Percentiles rank a stretch among this genome's conserved stretches.
Conservation (phyloP, 2,797 vertebrate species). For the Tiaroga cobitis region DNA sequence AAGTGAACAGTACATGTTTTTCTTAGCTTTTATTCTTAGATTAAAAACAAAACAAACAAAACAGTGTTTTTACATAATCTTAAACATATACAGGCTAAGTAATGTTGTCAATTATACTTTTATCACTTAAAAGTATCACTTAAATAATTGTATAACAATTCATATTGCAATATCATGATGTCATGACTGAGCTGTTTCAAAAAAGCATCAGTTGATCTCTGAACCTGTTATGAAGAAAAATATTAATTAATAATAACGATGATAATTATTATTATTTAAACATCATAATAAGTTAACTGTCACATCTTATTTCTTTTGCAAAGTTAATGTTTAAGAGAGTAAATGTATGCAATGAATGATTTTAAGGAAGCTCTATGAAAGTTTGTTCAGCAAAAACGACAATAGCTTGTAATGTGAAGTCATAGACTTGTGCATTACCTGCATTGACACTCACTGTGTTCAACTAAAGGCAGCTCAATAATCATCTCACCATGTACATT, state of each 20-base stretch:
- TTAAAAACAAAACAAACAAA: neutral
- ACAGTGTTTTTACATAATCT: neutral
- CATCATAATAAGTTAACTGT: neutral
- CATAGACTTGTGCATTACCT: neutral
- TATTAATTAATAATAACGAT: neutral
- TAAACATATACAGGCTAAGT: neutral
- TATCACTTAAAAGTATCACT: no score
- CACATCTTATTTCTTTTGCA: neutral
- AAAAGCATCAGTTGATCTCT: neutral
- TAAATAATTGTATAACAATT: neutral
- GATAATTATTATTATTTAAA: neutral
- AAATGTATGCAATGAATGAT: neutral
- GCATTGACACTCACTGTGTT: conserved; percentile 11
- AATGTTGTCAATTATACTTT: neutral
- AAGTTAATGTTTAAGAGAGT: neutral
- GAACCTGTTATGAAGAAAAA: neutral
- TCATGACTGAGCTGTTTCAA: neutral
- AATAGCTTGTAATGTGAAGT: neutral
- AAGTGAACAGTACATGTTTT: neutral
- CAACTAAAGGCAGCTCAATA: conserved; percentile 15
- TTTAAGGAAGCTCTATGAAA: neutral
- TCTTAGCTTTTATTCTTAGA: neutral
- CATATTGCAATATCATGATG: neutral
- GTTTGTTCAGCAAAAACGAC: no score
- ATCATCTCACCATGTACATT: no score